These are phyloP conservation scores for Murina feae DNA, from an alignment of 2,113 vertebrate species.

Conservation along the genomic window DNA sequence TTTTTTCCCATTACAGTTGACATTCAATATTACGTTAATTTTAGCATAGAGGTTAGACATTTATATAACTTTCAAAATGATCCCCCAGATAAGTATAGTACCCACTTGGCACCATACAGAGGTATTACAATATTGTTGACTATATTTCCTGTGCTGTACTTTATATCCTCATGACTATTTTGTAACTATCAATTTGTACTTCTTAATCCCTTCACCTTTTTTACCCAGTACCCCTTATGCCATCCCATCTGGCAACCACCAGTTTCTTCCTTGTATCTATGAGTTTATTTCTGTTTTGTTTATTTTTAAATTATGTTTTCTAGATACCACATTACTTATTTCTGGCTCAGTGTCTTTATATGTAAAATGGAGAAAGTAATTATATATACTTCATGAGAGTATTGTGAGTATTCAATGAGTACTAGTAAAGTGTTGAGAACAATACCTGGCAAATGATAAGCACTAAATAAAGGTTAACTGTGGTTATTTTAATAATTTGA, in stretches of 20 bases:
- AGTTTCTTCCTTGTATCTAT: not conserved
- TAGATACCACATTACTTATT: not conserved
- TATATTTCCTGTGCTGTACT: not conserved
- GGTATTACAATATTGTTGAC: not conserved
- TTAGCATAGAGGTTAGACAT: not conserved
- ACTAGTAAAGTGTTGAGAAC: not conserved
- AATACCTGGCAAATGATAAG: not conserved
- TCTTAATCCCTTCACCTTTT: not conserved
- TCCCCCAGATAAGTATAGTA: not conserved
- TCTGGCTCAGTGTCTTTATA: not conserved
- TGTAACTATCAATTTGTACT: not conserved
- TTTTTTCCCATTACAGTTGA: not conserved
- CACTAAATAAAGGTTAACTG: not conserved
- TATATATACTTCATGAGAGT: not conserved
- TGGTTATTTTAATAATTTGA: not conserved
- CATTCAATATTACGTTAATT: not conserved
- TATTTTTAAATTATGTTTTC: not conserved
- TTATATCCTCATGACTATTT: not conserved
- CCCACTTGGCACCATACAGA: not conserved
- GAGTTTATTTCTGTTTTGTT: not conserved
- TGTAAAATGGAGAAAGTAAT: not conserved
- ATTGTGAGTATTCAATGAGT: not conserved
- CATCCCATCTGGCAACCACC: not conserved
- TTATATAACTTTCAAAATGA: not conserved
- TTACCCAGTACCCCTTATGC: not conserved